Percentiles rank a stretch among this genome's conserved stretches.
Conservation (phyloP, 1,140 invertebrate species). For the Neodiprion virginianus region DNA sequence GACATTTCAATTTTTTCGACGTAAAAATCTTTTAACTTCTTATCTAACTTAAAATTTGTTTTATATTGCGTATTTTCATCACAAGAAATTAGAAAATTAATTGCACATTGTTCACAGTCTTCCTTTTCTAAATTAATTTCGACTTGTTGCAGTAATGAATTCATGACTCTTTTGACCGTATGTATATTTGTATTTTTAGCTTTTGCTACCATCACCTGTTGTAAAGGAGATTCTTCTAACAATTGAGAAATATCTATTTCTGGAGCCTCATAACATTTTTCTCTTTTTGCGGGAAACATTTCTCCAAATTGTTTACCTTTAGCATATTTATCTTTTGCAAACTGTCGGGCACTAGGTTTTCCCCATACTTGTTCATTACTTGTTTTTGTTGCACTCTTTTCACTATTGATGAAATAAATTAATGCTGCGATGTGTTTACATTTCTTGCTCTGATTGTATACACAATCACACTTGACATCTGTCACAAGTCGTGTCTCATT, state of each 20-base stretch:
- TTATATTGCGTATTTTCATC: conserved; percentile 20
- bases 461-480: conserved; percentile 29
- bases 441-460: conserved; percentile 26
- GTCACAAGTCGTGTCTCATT: conserved; percentile 19
- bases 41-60: conserved; percentile 21
- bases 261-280: conserved; percentile 3
- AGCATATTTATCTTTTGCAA: conserved; percentile 29
- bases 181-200: too few species aligned
- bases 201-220: too few species aligned
- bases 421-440: conserved; percentile 34
- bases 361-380: conserved; percentile 26
- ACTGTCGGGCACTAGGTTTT: conserved; percentile 30
- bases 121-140: conserved; percentile 19
- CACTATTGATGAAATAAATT: conserved; percentile 32
- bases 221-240: too few species aligned
- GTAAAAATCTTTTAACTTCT: conserved; percentile 34
- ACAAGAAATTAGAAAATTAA: conserved; percentile 23
- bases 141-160: conserved; percentile 13
- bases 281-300: background rate
- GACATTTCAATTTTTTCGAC: conserved; percentile 34
- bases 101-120: conserved; percentile 19
- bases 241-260: too few species aligned
- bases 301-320: conserved; percentile 23
- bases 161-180: background rate
- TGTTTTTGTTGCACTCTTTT: conserved; percentile 25